Evolutionary conservation across 2,113 vertebrate species (phyloP).

Genomic region (Nipponia nippon): DNA sequence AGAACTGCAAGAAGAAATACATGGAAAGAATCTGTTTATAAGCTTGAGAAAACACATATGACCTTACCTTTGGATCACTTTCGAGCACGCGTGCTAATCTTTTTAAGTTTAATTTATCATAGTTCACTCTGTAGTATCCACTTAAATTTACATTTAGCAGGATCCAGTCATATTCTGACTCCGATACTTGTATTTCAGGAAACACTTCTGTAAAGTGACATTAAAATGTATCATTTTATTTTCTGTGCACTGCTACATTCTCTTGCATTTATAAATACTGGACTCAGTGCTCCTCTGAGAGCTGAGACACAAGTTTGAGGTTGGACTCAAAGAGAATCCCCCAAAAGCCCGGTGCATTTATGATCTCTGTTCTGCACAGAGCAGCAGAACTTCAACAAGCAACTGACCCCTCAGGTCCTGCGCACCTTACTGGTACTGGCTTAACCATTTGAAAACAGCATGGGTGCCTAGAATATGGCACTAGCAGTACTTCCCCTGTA

Average conservation of each 20-base stretch:
- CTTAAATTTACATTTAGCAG: constrained; percentile 77
- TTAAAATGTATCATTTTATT: not conserved
- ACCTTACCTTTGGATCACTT: constrained; percentile 75
- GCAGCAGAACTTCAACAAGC: not conserved
- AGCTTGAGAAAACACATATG: not conserved
- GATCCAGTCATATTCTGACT: constrained; percentile 75
- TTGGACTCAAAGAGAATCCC: not conserved
- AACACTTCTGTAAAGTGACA: constrained; percentile 67
- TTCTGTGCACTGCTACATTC: not conserved
- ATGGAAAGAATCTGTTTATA: not conserved
- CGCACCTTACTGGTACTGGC: not conserved
- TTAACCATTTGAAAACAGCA: not conserved
- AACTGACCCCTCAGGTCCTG: not conserved
- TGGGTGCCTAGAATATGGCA: not conserved
- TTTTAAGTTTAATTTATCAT: constrained; percentile 73
- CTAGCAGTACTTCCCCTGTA: not conserved
- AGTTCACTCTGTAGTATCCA: constrained; percentile 79
- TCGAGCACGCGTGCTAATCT: constrained; percentile 69
- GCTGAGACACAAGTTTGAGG: not conserved
- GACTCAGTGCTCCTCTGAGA: not conserved
- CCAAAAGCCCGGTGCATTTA: not conserved
- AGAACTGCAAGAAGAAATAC: not conserved
- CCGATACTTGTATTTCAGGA: constrained; percentile 72
- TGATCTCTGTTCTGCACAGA: not conserved
- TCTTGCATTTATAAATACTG: not conserved